These are phyloP conservation scores for Arvicola amphibius DNA, from an alignment of 2,797 vertebrate genomes.

Conservation along the genomic window DNA sequence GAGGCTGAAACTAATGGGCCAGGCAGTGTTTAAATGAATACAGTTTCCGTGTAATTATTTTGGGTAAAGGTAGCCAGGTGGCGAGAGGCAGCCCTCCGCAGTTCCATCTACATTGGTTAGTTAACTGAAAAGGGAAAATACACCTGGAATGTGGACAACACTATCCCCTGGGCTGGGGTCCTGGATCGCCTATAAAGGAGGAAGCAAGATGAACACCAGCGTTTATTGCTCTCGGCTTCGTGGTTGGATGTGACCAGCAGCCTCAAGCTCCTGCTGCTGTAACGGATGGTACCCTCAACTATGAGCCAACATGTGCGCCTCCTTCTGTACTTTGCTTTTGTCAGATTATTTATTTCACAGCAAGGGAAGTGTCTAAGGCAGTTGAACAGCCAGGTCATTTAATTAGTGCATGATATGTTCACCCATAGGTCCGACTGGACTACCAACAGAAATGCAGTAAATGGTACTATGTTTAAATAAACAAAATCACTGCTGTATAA, in stretches of 20 bases:
- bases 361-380: background rate
- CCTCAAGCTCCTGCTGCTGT: background rate
- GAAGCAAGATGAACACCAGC: background rate
- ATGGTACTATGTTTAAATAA: background rate
- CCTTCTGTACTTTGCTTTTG: no score
- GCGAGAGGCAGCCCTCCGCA: no score
- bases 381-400: background rate
- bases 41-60: no score
- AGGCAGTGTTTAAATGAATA: no score
- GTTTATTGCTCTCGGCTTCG: no score
- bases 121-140: background rate
- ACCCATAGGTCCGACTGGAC: background rate
- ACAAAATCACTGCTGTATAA: background rate
- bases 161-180: background rate
- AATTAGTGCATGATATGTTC: background rate
- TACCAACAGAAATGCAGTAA: background rate
- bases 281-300: background rate
- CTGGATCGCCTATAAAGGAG: background rate
- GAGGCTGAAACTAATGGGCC: no score
- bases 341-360: background rate
- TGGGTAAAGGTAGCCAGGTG: no score
- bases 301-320: accelerated
- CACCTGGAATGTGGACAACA: background rate
- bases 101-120: no score
- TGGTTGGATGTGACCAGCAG: background rate